Evolutionary conservation across 2,797 vertebrate genomes (phyloP).

Genomic region (Crocodylus rhombifer): DNA sequence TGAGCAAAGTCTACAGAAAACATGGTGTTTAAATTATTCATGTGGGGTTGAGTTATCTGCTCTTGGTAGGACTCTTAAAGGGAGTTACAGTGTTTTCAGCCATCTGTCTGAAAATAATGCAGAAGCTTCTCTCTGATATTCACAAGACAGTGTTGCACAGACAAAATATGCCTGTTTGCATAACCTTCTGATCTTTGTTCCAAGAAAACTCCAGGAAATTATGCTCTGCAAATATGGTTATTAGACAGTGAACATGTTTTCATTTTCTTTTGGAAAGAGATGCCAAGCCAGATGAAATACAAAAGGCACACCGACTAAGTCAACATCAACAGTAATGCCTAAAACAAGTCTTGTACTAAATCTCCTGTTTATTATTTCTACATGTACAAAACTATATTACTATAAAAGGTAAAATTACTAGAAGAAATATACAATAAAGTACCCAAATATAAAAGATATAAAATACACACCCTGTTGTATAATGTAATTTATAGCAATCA

Average conservation of each 20-base stretch:
- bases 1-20: neutral
- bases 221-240: neutral
- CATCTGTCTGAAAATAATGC: neutral
- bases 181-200: neutral
- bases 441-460: neutral
- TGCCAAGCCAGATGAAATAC: slow-evolving; percentile 12
- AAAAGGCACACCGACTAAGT: slow-evolving; percentile 8
- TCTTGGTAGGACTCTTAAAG: neutral
- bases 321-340: neutral
- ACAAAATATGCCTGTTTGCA: neutral
- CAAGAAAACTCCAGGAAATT: neutral
- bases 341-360: neutral
- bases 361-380: neutral
- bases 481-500: neutral
- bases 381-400: neutral
- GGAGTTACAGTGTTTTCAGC: neutral
- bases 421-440: neutral
- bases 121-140: neutral
- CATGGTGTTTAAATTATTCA: neutral
- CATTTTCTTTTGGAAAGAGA: slow-evolving; percentile 9
- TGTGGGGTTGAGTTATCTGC: neutral
- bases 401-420: neutral
- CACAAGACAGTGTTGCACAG: neutral
- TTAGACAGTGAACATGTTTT: neutral
- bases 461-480: neutral